Evolutionary conservation across 30 jellyfish, hydroid and myxozoan genomes (phyloP).

Genomic region (Aurelia sp.): DNA sequence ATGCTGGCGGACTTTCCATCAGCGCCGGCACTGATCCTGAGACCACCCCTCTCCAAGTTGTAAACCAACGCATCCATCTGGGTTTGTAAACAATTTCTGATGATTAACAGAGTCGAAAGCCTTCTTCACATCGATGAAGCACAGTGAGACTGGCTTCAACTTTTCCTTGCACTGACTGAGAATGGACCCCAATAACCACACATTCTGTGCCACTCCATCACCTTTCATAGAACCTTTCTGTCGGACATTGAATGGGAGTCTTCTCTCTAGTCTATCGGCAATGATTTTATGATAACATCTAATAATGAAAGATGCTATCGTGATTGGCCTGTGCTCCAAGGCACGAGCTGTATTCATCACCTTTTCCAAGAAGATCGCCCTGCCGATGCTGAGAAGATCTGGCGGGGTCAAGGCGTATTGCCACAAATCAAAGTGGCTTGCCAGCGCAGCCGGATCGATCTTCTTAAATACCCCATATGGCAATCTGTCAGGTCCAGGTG

Average conservation of each 20-base stretch:
- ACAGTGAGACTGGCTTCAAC: neutral
- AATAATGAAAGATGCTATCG: neutral
- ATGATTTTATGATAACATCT: slow-evolving; percentile 12
- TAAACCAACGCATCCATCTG: too few relatives aligned
- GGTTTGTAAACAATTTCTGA: too few relatives aligned
- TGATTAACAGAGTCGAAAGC: too few relatives aligned
- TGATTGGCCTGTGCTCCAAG: slow-evolving; percentile 31
- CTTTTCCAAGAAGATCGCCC: slow-evolving; percentile 21
- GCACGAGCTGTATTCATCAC: neutral
- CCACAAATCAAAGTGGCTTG: slow-evolving; percentile 18
- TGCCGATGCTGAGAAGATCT: neutral
- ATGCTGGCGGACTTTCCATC: slow-evolving; percentile 3
- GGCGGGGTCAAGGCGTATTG: slow-evolving; percentile 14
- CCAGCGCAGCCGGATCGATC: slow-evolving; percentile 1
- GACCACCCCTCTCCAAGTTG: neutral
- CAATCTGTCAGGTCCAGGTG: slow-evolving; percentile 20
- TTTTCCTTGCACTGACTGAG: neutral
- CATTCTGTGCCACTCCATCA: slow-evolving; percentile 32
- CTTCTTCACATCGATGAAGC: slow-evolving; percentile 9
- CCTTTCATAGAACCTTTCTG: slow-evolving; percentile 33
- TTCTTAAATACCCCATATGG: neutral
- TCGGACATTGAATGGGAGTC: slow-evolving; percentile 2
- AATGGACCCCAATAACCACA: neutral
- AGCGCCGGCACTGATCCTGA: slow-evolving; percentile 3
- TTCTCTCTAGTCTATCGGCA: slow-evolving; percentile 4